A percentile compares a stretch with the other conserved stretches of the same genome.
phyloP scores from a whole-genome alignment of 92 coral and sea anemone species.

The Epizoanthus rinbou region DNA sequence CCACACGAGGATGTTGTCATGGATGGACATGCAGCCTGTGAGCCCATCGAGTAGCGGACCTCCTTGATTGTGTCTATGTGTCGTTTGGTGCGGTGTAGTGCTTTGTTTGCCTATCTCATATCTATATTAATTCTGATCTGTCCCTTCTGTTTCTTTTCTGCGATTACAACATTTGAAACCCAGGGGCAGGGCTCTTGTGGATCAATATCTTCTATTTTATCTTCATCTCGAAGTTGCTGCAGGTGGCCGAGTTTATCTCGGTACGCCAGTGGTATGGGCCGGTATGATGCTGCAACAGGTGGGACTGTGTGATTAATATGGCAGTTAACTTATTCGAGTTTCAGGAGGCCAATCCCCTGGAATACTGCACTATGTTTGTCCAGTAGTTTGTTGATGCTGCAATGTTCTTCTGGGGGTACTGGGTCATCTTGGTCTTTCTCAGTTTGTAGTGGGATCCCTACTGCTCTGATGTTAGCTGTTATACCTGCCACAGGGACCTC shows the following conservation, averaged over 20 bases:
- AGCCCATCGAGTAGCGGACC: conserved; percentile 13
- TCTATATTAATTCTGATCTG: conserved; percentile 41
- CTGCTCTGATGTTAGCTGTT: conserved; percentile 35
- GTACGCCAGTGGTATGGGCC: conserved; percentile 36
- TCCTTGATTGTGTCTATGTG: conserved; percentile 40
- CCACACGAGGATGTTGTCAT: conserved; percentile 44
- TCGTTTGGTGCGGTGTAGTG: conserved; percentile 38
- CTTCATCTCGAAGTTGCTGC: conserved; percentile 37
- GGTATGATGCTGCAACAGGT: conserved; percentile 30
- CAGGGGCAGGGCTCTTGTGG: conserved; percentile 29
- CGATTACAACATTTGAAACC: conserved; percentile 44
- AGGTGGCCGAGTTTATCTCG: conserved; percentile 34
- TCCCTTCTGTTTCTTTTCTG: conserved; percentile 48
- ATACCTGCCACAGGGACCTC: conserved; percentile 14
- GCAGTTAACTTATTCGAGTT: conserved; percentile 31
- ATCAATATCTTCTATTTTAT: conserved; percentile 26
- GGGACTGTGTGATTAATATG: conserved; percentile 27
- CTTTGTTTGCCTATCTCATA: conserved; percentile 46
- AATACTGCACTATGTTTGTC: conserved; percentile 20
- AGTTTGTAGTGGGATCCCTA: conserved; percentile 31
- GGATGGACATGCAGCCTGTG: conserved; percentile 35
- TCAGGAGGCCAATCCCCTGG: conserved; percentile 38
- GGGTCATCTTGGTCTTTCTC: conserved; percentile 26
- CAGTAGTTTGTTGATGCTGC: conserved; percentile 17
- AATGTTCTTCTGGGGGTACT: conserved; percentile 23